phyloP scores from a whole-genome alignment of 2,888 invertebrate species.

The Tiliacea aurago region DNA sequence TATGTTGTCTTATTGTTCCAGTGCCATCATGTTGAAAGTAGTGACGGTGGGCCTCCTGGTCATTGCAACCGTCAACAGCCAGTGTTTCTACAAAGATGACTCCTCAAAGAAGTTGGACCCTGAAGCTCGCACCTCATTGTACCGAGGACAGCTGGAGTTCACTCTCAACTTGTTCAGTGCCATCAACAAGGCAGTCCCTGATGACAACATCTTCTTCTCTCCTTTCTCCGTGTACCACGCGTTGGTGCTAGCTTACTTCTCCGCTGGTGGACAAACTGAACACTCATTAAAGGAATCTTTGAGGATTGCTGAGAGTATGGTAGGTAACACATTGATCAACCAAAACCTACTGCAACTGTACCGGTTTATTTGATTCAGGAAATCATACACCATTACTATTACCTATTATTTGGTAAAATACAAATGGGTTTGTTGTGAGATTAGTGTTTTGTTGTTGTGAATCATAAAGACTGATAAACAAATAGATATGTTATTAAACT shows the following conservation, averaged over 20 bases:
- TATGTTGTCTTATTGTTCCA: slow-evolving; percentile 47
- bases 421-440: slow-evolving; percentile 4
- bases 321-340: slow-evolving; percentile 69
- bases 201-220: slow-evolving; percentile 96
- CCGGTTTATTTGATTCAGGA: background rate
- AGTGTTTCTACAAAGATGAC: slow-evolving; percentile 87
- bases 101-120: slow-evolving; percentile 84
- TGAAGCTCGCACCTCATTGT: slow-evolving; percentile 78
- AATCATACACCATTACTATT: too few species aligned
- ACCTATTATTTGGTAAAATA: too few species aligned
- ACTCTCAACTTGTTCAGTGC: slow-evolving; percentile 93
- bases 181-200: slow-evolving; percentile 91
- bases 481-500: background rate
- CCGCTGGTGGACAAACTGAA: slow-evolving; percentile 94
- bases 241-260: slow-evolving; percentile 94
- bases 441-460: background rate
- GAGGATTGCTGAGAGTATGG: slow-evolving; percentile 90
- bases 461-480: background rate
- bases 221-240: slow-evolving; percentile 96
- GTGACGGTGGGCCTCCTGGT: slow-evolving; percentile 71
- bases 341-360: background rate
- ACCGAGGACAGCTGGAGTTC: slow-evolving; percentile 91
- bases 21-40: slow-evolving; percentile 79
- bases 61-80: slow-evolving; percentile 77
- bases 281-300: slow-evolving; percentile 91